A percentile compares a stretch with the other conserved stretches of the same genome.
Conservation (phyloP, 2,888 invertebrate genomes). For the Stenodera caucasica region DNA sequence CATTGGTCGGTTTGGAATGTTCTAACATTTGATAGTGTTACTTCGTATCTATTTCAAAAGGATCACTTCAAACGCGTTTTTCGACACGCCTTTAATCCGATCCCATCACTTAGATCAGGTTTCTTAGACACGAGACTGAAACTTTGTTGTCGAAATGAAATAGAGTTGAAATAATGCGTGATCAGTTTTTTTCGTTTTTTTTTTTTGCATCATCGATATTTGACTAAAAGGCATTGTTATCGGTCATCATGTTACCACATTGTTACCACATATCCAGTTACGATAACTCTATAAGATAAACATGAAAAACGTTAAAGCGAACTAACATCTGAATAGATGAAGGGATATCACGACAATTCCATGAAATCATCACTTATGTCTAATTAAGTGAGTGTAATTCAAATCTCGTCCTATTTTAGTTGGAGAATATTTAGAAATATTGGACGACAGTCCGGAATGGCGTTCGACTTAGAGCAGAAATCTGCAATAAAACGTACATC, state of each 20-base stretch:
- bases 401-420: constrained; percentile 22
- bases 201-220: constrained; percentile 24
- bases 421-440: constrained; percentile 26
- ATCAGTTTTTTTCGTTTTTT: too few relatives aligned
- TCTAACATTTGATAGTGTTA: constrained; percentile 40
- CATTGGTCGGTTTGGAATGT: constrained; percentile 38
- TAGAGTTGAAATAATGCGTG: constrained; percentile 35
- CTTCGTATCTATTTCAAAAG: constrained; percentile 36
- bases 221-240: constrained; percentile 24
- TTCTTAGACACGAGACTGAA: constrained; percentile 33
- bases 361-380: constrained; percentile 12
- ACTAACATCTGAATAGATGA: constrained; percentile 28
- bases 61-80: constrained; percentile 43
- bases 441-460: constrained; percentile 21
- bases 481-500: constrained; percentile 31
- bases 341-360: constrained; percentile 28
- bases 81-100: constrained; percentile 41
- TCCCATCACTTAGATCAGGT: constrained; percentile 41
- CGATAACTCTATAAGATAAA: constrained; percentile 29
- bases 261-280: constrained; percentile 29
- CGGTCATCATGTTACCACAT: constrained; percentile 26
- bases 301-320: constrained; percentile 25
- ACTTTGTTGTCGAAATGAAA: constrained; percentile 34
- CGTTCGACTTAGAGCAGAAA: constrained; percentile 30
- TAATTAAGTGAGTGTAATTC: too few relatives aligned